A percentile compares a stretch with the other conserved stretches of the same genome.
Conservation (phyloP, 2,888 invertebrate genomes). For the Pristionchus japonicus region DNA sequence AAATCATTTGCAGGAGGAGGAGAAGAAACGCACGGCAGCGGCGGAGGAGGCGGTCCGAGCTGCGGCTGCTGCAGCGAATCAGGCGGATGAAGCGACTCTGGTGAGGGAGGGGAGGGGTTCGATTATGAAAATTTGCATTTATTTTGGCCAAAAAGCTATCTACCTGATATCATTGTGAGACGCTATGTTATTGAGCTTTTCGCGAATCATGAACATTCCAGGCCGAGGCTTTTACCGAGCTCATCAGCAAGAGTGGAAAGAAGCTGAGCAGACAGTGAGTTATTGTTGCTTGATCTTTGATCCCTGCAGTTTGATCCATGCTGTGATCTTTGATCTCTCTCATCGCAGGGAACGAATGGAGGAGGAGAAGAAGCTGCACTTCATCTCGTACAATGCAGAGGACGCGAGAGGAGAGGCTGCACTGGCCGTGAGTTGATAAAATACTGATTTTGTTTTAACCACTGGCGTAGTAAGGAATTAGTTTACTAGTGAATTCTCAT, state of each 20-base stretch:
- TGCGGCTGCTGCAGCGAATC: constrained; percentile 27
- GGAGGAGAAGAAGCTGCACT: constrained; percentile 58
- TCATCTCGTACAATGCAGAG: constrained; percentile 64
- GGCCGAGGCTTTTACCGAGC: constrained; percentile 59
- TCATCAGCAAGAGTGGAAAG: constrained; percentile 54
- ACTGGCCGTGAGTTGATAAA: constrained; percentile 50
- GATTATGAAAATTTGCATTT: too few relatives aligned
- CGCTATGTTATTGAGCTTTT: too few relatives aligned
- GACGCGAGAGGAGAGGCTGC: constrained; percentile 66
- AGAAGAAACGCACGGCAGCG: constrained; percentile 77
- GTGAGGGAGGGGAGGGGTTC: neutral
- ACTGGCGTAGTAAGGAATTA: too few relatives aligned
- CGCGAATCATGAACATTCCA: constrained; percentile 41
- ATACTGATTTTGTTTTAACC: neutral
- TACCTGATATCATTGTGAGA: too few relatives aligned
- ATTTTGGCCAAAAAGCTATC: too few relatives aligned
- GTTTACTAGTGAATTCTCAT: constrained; percentile 48
- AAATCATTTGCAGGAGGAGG: constrained; percentile 57
- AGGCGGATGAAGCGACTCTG: constrained; percentile 43
- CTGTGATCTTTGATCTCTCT: constrained; percentile 23
- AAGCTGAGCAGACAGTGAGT: constrained; percentile 45
- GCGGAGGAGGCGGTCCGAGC: neutral
- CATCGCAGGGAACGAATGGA: constrained; percentile 51
- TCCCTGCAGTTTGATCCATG: neutral
- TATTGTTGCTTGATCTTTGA: neutral